Evolutionary conservation across 2,113 vertebrate genomes (phyloP).

Genomic region (Cyanoderma ruficeps): DNA sequence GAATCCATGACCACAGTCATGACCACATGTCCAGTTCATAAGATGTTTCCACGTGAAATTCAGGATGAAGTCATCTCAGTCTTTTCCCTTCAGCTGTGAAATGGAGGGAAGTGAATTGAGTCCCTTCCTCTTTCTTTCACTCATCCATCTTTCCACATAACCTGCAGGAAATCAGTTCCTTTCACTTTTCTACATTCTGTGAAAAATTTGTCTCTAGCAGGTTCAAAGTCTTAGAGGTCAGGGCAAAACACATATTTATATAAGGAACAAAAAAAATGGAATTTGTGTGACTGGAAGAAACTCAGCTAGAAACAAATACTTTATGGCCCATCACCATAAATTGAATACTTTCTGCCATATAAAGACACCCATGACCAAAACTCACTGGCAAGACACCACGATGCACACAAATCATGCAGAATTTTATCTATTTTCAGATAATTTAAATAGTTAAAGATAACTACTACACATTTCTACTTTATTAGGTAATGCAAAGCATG

Average conservation of each 20-base stretch:
- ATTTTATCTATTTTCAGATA: neutral
- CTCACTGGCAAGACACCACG: neutral
- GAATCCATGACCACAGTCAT: rapidly evolving
- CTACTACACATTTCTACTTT: neutral
- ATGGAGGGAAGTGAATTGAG: neutral
- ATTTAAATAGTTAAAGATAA: neutral
- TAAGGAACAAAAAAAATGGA: neutral
- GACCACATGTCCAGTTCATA: rapidly evolving
- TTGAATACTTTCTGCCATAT: neutral
- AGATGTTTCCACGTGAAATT: neutral
- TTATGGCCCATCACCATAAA: neutral
- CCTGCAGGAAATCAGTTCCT: neutral
- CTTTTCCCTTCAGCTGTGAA: neutral
- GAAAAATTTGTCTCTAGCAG: neutral
- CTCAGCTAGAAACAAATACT: neutral
- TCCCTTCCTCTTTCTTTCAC: neutral
- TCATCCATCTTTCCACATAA: neutral
- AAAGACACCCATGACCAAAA: neutral
- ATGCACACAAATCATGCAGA: neutral
- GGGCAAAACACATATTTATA: neutral
- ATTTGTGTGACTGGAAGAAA: neutral
- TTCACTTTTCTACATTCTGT: neutral
- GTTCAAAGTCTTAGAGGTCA: neutral
- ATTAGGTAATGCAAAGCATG: neutral
- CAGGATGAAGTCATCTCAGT: neutral